Conservation (phyloP, 35 echinoderm and acorn worm genomes). For the Apostichopus parvimensis region DNA sequence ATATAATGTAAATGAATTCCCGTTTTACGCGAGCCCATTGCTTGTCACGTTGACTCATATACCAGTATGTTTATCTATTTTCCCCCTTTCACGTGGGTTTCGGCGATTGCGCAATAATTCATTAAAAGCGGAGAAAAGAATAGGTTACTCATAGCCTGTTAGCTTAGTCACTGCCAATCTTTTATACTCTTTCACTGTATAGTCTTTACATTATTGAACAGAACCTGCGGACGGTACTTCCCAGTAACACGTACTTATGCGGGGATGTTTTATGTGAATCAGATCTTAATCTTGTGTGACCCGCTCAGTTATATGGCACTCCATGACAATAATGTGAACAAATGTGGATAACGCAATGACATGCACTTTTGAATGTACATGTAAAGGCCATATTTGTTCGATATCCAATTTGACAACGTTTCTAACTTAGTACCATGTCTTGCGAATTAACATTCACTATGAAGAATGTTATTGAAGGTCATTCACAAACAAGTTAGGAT, state of each 20-base stretch:
- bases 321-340: no score
- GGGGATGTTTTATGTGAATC: not conserved
- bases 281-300: not conserved
- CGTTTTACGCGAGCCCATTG: not conserved
- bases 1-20: not conserved
- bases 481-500: no score
- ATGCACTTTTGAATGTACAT: no score
- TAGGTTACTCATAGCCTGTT: not conserved
- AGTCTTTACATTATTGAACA: not conserved
- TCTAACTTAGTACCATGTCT: no score
- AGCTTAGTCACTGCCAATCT: not conserved
- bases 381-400: no score
- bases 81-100: not conserved
- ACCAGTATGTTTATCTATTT: not conserved
- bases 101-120: not conserved
- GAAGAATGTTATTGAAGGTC: no score
- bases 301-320: no score
- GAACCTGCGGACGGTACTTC: not conserved
- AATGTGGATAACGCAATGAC: no score
- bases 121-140: not conserved
- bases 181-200: not conserved
- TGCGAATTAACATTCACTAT: no score
- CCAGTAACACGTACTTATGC: not conserved
- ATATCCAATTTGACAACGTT: no score
- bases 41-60: not conserved